These are phyloP conservation scores for Diabrotica undecimpunctata DNA, from an alignment of 1,140 invertebrate species.

Conservation along the genomic window DNA sequence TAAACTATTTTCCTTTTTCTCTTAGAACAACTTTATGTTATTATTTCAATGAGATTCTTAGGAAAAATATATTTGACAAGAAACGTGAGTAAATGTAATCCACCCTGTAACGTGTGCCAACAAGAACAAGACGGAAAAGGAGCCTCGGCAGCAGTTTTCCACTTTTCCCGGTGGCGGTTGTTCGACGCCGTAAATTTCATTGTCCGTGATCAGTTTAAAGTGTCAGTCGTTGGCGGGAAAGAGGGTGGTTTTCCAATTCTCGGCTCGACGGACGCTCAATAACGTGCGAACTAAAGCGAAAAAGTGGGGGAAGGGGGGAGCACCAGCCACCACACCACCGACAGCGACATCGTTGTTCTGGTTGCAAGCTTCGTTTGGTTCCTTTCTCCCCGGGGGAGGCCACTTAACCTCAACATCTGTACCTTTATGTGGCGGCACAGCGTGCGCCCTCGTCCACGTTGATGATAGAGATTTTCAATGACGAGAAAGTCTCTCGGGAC, in stretches of 20 bases:
- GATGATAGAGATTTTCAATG: slow-evolving; percentile 12
- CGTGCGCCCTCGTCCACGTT: background rate
- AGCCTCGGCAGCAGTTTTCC: slow-evolving; percentile 33
- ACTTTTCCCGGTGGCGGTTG: slow-evolving; percentile 30
- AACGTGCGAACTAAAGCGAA: slow-evolving; percentile 47
- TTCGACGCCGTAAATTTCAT: slow-evolving; percentile 44
- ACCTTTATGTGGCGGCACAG: slow-evolving; percentile 10
- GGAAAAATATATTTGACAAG: too few relatives aligned
- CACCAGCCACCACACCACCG: background rate
- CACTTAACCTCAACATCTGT: slow-evolving; percentile 25
- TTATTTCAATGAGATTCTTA: too few relatives aligned
- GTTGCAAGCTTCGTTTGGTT: slow-evolving; percentile 47
- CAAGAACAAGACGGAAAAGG: slow-evolving; percentile 16
- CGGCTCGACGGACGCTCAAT: slow-evolving; percentile 47
- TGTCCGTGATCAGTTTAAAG: slow-evolving; percentile 49
- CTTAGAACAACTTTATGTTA: too few relatives aligned
- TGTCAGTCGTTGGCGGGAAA: slow-evolving; percentile 28
- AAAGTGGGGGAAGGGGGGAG: slow-evolving; percentile 30
- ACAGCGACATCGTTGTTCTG: slow-evolving; percentile 40
- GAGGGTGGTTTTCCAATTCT: slow-evolving; percentile 47
- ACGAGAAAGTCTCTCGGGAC: slow-evolving; percentile 10
- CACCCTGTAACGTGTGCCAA: background rate
- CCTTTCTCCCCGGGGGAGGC: slow-evolving; percentile 30
- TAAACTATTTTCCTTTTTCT: too few relatives aligned
- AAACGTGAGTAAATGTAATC: too few relatives aligned